phyloP scores from a whole-genome alignment of 2,797 vertebrate species.

The Gymnothorax reevesii region DNA sequence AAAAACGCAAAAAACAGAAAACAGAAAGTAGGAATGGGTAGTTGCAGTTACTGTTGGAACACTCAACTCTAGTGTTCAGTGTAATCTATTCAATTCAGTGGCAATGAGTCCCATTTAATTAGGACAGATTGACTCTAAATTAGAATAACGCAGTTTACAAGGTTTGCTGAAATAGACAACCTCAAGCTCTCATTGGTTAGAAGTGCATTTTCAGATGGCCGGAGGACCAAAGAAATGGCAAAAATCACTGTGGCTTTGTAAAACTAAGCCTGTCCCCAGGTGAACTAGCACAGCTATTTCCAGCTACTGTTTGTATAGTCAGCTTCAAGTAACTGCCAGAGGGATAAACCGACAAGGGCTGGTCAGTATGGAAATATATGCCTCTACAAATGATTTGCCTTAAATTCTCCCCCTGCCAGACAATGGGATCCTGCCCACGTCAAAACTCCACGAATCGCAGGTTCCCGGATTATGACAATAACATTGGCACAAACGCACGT shows the following conservation, averaged over 20 bases:
- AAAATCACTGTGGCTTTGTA: neutral
- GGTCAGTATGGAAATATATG: neutral
- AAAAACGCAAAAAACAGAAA: no score
- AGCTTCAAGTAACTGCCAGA: neutral
- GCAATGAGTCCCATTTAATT: neutral
- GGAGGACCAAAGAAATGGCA: neutral
- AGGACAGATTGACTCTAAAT: neutral
- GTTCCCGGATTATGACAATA: conserved; percentile 12
- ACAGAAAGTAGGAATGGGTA: no score
- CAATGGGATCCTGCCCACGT: neutral
- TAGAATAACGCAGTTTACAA: no score
- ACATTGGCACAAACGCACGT: neutral
- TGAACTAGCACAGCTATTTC: neutral
- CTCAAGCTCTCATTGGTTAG: neutral
- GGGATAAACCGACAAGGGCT: neutral
- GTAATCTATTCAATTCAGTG: neutral
- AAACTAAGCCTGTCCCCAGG: neutral
- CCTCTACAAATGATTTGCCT: neutral
- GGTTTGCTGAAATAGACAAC: neutral
- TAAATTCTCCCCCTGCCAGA: neutral
- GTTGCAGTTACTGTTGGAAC: neutral
- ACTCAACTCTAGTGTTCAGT: neutral
- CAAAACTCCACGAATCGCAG: neutral
- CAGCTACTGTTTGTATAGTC: neutral
- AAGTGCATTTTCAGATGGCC: neutral